Evolutionary conservation across 2,888 invertebrate genomes (phyloP).

Genomic region (Hetaerina titia): DNA sequence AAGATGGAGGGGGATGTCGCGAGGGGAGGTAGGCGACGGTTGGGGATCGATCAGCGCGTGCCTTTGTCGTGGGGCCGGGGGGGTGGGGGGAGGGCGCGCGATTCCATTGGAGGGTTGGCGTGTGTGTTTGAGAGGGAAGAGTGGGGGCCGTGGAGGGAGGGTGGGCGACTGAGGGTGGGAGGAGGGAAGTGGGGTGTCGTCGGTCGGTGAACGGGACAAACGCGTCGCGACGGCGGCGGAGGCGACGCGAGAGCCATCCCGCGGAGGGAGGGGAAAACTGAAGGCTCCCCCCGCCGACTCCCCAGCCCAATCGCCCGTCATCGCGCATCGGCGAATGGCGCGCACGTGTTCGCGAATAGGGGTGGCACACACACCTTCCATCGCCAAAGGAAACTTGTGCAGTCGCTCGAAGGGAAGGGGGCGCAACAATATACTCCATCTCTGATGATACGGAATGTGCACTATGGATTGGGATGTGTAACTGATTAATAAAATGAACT

Average conservation of each 20-base stretch:
- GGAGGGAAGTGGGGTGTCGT: background rate
- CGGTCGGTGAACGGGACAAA: background rate
- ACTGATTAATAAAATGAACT: too few relatives aligned
- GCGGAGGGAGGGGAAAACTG: slow-evolving; percentile 30
- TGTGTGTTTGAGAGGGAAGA: background rate
- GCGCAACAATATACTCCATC: background rate
- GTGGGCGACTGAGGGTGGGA: background rate
- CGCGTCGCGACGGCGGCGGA: background rate
- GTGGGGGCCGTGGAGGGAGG: background rate
- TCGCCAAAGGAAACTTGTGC: background rate
- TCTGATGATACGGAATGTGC: background rate
- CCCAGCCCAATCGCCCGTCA: background rate
- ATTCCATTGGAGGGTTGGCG: background rate
- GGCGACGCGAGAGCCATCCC: slow-evolving; percentile 57
- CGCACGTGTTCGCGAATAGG: background rate
- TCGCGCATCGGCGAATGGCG: background rate
- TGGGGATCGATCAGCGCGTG: too few relatives aligned
- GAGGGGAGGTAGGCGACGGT: too few relatives aligned
- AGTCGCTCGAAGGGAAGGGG: background rate
- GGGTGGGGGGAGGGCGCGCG: background rate
- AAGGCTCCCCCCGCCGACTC: background rate
- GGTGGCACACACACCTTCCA: too few relatives aligned
- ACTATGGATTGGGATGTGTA: too few relatives aligned
- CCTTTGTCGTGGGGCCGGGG: too few relatives aligned
- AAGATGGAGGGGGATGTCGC: too few relatives aligned